phyloP scores from a whole-genome alignment of 2,113 vertebrate species.

The Anser cygnoides region DNA sequence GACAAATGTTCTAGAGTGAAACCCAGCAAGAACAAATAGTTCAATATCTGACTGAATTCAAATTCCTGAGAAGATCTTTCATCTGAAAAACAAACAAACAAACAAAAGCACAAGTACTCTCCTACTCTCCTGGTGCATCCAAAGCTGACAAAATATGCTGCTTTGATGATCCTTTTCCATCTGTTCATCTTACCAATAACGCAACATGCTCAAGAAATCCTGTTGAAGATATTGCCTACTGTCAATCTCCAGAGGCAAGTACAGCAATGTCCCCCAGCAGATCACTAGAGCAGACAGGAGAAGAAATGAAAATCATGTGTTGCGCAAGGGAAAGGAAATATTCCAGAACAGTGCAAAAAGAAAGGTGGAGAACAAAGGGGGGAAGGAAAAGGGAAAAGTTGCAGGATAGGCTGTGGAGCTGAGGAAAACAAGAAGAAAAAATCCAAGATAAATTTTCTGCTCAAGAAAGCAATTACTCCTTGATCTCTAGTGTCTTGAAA shows the following conservation, averaged over 20 bases:
- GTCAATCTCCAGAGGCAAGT: neutral
- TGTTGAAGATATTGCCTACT: neutral
- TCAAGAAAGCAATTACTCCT: neutral
- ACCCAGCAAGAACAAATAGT: neutral
- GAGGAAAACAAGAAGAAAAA: neutral
- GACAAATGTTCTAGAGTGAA: neutral
- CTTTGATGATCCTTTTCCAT: neutral
- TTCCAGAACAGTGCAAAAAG: neutral
- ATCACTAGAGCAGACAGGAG: neutral
- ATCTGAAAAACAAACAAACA: neutral
- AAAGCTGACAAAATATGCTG: neutral
- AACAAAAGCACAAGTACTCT: neutral
- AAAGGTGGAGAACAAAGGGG: neutral
- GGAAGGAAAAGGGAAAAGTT: neutral
- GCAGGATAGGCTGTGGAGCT: neutral
- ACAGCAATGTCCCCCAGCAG: neutral
- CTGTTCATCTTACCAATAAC: neutral
- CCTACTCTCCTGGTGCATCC: neutral
- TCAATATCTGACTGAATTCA: neutral
- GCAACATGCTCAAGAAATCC: neutral
- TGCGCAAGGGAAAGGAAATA: neutral
- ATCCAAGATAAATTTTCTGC: neutral
- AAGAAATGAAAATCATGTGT: neutral
- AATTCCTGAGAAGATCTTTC: neutral
- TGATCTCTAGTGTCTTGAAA: neutral